These are phyloP conservation scores for Hipposideros larvatus DNA, from an alignment of 2,797 vertebrate species.

Conservation along the genomic window DNA sequence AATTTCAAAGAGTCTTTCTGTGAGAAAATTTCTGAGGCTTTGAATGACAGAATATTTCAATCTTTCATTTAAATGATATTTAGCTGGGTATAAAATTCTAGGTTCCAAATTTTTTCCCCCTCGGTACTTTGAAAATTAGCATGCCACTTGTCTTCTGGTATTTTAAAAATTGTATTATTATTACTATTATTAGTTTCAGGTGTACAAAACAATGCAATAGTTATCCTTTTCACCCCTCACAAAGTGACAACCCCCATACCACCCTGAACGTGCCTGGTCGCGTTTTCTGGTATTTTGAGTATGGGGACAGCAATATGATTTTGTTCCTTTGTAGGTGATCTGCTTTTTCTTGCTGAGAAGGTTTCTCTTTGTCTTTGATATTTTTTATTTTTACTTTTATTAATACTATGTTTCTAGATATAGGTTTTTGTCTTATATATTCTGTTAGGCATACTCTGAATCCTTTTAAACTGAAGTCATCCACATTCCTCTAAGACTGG, in stretches of 20 bases:
- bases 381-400: not conserved
- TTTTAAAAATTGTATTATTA: not conserved
- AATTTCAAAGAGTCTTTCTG: conserved; percentile 13
- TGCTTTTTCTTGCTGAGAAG: not conserved
- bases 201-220: no score
- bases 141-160: not conserved
- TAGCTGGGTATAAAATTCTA: conserved; percentile 60
- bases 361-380: conserved; percentile 34
- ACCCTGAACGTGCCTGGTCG: no score
- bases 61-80: conserved; percentile 30
- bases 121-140: conserved; percentile 11
- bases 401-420: not conserved
- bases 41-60: not conserved
- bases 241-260: no score
- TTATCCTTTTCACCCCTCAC: no score
- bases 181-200: no score
- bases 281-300: conserved; percentile 36
- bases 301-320: not conserved
- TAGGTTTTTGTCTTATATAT: conserved; percentile 1
- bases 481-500: conserved; percentile 17
- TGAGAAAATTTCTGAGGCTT: conserved; percentile 2
- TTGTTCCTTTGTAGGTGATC: not conserved
- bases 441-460: not conserved
- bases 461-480: not conserved
- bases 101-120: not conserved